phyloP scores from a whole-genome alignment of 1,140 invertebrate species.

The Heliconius nattereri region DNA sequence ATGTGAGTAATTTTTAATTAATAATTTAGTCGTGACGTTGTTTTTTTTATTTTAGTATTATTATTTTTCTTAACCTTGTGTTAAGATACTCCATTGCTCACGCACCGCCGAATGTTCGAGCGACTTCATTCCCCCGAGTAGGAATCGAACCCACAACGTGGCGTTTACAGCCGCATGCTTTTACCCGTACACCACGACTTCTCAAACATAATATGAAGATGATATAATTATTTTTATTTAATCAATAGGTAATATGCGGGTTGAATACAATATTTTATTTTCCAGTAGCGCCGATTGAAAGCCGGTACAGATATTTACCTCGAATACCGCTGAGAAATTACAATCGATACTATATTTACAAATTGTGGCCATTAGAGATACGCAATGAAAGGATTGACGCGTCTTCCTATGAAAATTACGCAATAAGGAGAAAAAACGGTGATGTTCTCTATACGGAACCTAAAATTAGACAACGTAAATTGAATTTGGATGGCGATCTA shows the following conservation, averaged over 20 bases:
- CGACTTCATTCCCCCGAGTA: too few species aligned
- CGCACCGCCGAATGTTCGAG: too few species aligned
- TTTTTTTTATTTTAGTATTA: not conserved
- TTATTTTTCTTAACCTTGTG: too few species aligned
- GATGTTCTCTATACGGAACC: not conserved
- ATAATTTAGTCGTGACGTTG: not conserved
- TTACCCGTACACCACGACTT: too few species aligned
- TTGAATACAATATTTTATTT: not conserved
- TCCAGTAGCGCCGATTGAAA: not conserved
- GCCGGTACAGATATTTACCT: not conserved
- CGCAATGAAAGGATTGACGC: constrained; percentile 18
- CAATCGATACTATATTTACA: not conserved
- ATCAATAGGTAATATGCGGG: not conserved
- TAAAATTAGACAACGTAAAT: not conserved
- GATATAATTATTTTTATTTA: not conserved
- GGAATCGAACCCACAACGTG: too few species aligned
- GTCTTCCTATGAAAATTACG: constrained; percentile 31
- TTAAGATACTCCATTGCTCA: too few species aligned
- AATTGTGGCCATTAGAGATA: constrained; percentile 22
- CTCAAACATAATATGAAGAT: too few species aligned
- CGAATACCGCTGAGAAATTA: not conserved
- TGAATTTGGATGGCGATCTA: not conserved
- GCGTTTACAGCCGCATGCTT: too few species aligned
- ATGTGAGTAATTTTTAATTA: not conserved
- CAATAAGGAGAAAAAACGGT: not conserved